These are phyloP conservation scores for Naso thynnoides DNA, from an alignment of 2,797 vertebrate species.

Conservation along the genomic window DNA sequence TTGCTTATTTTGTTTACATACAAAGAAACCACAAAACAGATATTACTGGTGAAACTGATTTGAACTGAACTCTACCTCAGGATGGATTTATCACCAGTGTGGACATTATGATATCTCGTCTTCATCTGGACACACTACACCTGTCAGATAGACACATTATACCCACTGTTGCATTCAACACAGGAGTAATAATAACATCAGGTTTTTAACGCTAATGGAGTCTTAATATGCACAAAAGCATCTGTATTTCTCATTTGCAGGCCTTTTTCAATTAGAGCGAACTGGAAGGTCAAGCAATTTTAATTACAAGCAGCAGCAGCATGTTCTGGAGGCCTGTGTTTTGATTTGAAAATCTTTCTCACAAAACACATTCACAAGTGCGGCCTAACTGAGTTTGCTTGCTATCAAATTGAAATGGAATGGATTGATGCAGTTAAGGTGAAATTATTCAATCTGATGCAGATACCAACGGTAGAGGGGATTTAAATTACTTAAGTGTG, in stretches of 20 bases:
- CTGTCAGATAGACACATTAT: not conserved
- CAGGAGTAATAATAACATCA: not conserved
- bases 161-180: not conserved
- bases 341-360: constrained; percentile 48
- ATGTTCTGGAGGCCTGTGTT: constrained; percentile 29
- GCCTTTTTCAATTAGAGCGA: constrained; percentile 44
- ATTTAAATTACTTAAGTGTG: constrained; percentile 76
- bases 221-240: constrained; percentile 46
- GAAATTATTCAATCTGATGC: constrained; percentile 73
- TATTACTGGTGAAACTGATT: not conserved
- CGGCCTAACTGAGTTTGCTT: constrained; percentile 30
- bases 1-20: not conserved
- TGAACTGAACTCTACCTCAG: not conserved
- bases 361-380: constrained; percentile 22
- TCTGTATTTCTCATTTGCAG: constrained; percentile 23
- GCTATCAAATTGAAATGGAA: constrained; percentile 63
- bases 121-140: constrained; percentile 2
- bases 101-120: not conserved
- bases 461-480: constrained; percentile 57
- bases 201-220: constrained; percentile 44
- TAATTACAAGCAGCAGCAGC: constrained; percentile 56
- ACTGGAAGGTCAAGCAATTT: constrained; percentile 54
- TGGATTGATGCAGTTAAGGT: constrained; percentile 56
- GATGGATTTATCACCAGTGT: constrained; percentile 1
- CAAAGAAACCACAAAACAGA: not conserved